Conservation (phyloP, 1,140 invertebrate species). For the Drosophila kohkoa region DNA sequence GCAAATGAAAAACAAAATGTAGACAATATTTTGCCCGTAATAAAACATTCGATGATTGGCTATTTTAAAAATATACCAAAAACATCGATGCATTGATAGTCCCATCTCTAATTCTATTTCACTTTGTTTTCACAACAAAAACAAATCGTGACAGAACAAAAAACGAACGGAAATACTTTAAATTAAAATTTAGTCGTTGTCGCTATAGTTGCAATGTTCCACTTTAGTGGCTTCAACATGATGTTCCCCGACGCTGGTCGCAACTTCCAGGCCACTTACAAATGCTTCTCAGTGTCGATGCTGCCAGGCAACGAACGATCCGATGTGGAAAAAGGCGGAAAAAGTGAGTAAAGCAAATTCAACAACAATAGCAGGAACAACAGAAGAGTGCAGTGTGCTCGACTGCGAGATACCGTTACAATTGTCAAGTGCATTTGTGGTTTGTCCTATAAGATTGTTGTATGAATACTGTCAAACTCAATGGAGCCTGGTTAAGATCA, state of each 20-base stretch:
- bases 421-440: background rate
- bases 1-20: too few relatives aligned
- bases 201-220: conserved; percentile 63
- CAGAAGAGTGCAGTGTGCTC: too few relatives aligned
- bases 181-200: conserved; percentile 17
- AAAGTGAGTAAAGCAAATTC: conserved; percentile 89
- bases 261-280: conserved; percentile 92
- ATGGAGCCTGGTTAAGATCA: too few relatives aligned
- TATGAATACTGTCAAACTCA: too few relatives aligned
- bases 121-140: conserved; percentile 48
- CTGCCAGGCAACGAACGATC: conserved; percentile 96
- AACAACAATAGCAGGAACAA: background rate
- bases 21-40: too few relatives aligned
- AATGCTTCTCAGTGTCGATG: conserved; percentile 98
- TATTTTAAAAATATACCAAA: too few relatives aligned
- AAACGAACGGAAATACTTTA: conserved; percentile 9
- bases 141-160: conserved; percentile 55
- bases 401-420: too few relatives aligned
- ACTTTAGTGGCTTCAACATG: conserved; percentile 87
- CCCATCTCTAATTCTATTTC: background rate
- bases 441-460: too few relatives aligned
- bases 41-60: too few relatives aligned
- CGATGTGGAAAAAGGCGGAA: conserved; percentile 98
- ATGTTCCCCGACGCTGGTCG: conserved; percentile 93
- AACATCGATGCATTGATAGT: too few relatives aligned